Conservation (phyloP, 2,888 invertebrate species). For the Tachina lurida region DNA sequence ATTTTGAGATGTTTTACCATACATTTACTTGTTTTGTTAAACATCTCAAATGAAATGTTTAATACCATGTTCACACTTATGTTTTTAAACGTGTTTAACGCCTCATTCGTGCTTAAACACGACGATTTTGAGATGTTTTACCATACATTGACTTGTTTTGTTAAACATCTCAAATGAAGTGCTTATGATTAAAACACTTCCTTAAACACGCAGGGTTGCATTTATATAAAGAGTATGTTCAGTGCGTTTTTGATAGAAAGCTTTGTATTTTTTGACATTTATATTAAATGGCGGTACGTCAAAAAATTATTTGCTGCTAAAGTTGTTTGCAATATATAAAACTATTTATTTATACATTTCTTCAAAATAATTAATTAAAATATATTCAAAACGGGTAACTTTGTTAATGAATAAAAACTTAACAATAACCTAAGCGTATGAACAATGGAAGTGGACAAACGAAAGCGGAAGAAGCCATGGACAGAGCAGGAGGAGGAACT, state of each 20-base stretch:
- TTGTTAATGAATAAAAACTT: background rate
- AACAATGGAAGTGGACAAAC: background rate
- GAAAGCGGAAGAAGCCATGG: background rate
- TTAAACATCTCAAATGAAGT: no score
- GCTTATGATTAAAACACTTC: background rate
- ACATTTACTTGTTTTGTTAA: no score
- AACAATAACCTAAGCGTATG: background rate
- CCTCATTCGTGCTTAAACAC: no score
- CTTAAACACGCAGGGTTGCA: background rate
- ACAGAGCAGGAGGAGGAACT: background rate
- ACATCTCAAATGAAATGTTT: no score
- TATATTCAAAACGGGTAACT: background rate
- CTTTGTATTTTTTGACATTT: background rate
- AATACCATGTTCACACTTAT: no score
- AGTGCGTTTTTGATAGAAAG: background rate
- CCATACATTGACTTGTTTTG: no score
- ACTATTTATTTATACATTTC: background rate
- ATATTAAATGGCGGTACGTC: background rate
- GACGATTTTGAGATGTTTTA: no score
- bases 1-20: no score
- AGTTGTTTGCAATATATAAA: background rate
- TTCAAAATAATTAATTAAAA: background rate
- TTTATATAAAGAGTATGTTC: background rate
- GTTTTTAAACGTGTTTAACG: no score
- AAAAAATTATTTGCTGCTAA: background rate